phyloP scores from a whole-genome alignment of 1,140 invertebrate genomes.

The Ridgeia piscesae region DNA sequence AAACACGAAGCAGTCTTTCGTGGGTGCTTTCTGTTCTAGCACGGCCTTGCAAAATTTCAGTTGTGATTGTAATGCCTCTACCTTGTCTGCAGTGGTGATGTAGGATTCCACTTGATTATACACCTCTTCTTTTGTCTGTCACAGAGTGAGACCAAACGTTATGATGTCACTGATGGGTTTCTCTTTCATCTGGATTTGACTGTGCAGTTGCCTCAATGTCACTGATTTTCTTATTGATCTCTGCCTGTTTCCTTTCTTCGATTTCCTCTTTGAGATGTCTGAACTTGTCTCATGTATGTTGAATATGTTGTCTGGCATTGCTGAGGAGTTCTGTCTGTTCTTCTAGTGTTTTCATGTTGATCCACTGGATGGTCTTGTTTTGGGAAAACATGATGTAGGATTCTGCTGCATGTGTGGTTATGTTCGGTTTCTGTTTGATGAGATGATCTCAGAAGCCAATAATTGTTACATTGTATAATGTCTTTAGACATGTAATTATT shows the following conservation, averaged over 20 bases:
- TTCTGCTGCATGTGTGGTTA: neutral
- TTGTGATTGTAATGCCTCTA: slow-evolving; percentile 2
- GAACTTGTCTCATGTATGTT: neutral
- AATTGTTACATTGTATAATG: too few relatives aligned
- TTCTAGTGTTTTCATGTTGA: neutral
- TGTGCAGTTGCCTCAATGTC: neutral
- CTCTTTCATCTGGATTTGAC: neutral
- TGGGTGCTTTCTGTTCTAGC: neutral
- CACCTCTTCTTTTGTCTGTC: neutral
- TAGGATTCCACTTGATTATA: neutral
- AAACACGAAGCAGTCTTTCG: neutral
- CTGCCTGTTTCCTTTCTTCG: neutral
- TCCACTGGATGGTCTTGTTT: slow-evolving; percentile 1
- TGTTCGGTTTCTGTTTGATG: slow-evolving; percentile 10
- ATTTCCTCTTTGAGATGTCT: neutral
- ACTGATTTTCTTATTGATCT: neutral
- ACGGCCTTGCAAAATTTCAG: neutral
- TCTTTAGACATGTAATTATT: too few relatives aligned
- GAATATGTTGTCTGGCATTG: neutral
- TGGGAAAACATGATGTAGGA: slow-evolving; percentile 8
- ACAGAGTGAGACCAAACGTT: neutral
- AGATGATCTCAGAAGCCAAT: neutral
- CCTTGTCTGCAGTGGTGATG: neutral
- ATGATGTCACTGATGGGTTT: neutral
- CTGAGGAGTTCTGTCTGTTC: slow-evolving; percentile 11